Evolutionary conservation across 2,113 vertebrate species (phyloP).

Genomic region (Phalacrocorax pelagicus): DNA sequence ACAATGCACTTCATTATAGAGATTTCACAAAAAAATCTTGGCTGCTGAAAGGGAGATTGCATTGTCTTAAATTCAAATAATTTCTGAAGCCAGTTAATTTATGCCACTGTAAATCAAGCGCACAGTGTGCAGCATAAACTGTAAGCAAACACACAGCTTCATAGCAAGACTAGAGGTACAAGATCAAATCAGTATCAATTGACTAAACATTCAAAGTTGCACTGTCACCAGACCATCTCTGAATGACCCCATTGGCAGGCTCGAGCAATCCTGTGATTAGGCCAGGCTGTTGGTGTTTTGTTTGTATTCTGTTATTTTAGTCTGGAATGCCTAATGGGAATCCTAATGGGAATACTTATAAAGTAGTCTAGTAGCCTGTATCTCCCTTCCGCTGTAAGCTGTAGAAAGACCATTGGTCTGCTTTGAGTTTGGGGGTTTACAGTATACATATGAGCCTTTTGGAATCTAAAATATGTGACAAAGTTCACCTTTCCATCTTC

Average conservation of each 20-base stretch:
- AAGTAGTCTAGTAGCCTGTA: background rate
- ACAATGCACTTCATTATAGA: background rate
- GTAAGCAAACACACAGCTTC: background rate
- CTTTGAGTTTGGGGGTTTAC: background rate
- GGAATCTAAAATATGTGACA: background rate
- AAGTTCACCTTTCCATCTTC: background rate
- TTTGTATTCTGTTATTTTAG: background rate
- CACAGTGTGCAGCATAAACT: background rate
- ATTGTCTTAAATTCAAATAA: background rate
- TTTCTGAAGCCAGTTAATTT: constrained; percentile 1
- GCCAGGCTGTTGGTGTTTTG: background rate
- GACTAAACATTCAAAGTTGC: background rate
- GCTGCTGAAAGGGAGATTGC: background rate
- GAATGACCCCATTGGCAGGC: background rate
- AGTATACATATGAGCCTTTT: background rate
- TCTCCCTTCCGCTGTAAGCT: background rate
- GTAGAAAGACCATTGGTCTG: background rate
- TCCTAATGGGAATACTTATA: background rate
- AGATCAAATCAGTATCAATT: background rate
- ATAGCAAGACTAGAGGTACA: background rate
- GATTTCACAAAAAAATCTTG: background rate
- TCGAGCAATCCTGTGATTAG: background rate
- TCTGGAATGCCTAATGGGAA: background rate
- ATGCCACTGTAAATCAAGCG: background rate
- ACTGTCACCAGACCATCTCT: background rate